Base-by-base conservation (phyloP, 1,140 invertebrate species). In the Metopolophium dirhodum region DNA sequence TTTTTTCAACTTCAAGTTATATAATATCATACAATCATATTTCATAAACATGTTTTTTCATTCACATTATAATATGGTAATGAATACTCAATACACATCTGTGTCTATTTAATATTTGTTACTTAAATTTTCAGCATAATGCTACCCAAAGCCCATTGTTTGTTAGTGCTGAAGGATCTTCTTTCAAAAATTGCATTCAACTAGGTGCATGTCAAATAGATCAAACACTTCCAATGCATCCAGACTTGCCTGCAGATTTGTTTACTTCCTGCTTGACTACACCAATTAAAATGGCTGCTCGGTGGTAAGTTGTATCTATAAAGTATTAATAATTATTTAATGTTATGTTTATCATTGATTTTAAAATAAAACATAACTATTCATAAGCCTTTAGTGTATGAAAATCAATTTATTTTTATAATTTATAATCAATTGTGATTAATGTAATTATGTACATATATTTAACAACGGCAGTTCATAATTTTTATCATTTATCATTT, bases 201-300 rank as follows among this genome's bases (percentile, higher is more conserved):
- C 95, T 99, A 94, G 99, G 98, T 47, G 99, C 99, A 37, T 99
- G 99, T 95, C 97, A 97, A 51, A 97, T 97, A 30, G 97, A 97
- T 95, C 98, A 99, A 95, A 97, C 98, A 94, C 96, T 99, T 94
- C 99, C 99, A 11, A 99, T 99, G 98, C 98, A 99, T 96, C 98
- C 99, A 41, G 98, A 99, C 95, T 96, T 99, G 94, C 99, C 99
- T n/a, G 99, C 99, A 30, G 99, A 99, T 96, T 96, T 99, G 86
- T 99, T 99, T 96, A 99, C 99, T 41, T 97, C 98, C 41, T 99
- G 99, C 95, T 96, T 99, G 93, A 99, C 99, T 37, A 99, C 99
- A 35, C 99, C 99, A 54, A 99, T 99, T 94, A 99, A 98, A 96
- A 99, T 99, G 94, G 99, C 98, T 54, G 96, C 99, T 83, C 96